A percentile compares a stretch with the other conserved stretches of the same genome.
Evolutionary conservation across 2,113 vertebrate genomes (phyloP).

Genomic region (Sialia sialis): DNA sequence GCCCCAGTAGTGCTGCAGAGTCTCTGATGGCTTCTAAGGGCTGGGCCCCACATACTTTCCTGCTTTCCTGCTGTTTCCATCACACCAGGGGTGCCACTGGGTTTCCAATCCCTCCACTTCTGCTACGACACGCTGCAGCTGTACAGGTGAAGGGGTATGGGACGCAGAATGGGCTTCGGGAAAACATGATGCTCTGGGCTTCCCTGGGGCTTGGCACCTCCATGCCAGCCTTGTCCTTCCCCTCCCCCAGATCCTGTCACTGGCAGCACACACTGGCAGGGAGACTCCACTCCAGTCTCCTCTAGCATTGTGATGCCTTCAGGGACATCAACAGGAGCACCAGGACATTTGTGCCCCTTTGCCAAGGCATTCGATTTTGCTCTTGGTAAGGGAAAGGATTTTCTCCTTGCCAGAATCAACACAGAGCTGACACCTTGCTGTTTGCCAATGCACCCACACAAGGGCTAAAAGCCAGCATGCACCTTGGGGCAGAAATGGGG

Average conservation of each 20-base stretch:
- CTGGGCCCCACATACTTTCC: not conserved
- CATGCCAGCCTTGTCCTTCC: not conserved
- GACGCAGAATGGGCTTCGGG: accelerated
- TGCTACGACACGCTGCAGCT: not conserved
- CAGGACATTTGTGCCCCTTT: not conserved
- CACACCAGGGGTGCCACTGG: too few relatives aligned
- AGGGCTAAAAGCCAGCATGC: accelerated
- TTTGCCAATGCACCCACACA: not conserved
- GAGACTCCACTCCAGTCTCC: not conserved
- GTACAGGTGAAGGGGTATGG: accelerated
- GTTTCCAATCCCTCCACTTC: not conserved
- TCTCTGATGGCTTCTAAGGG: not conserved
- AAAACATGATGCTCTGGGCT: not conserved
- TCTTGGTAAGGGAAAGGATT: not conserved
- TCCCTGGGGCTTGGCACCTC: not conserved
- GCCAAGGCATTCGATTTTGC: not conserved
- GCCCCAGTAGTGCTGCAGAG: not conserved
- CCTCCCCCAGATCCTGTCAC: not conserved
- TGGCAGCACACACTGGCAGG: too few relatives aligned
- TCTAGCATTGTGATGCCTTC: not conserved
- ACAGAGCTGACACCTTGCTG: accelerated
- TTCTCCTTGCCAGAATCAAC: not conserved
- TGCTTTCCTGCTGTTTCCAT: accelerated
- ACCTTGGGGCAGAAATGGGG: not conserved
- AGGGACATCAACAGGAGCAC: not conserved